Percentiles rank a stretch among this genome's conserved stretches.
These are phyloP conservation scores for Schizaphis graminum DNA, from an alignment of 2,888 invertebrate species.

Conservation along the genomic window DNA sequence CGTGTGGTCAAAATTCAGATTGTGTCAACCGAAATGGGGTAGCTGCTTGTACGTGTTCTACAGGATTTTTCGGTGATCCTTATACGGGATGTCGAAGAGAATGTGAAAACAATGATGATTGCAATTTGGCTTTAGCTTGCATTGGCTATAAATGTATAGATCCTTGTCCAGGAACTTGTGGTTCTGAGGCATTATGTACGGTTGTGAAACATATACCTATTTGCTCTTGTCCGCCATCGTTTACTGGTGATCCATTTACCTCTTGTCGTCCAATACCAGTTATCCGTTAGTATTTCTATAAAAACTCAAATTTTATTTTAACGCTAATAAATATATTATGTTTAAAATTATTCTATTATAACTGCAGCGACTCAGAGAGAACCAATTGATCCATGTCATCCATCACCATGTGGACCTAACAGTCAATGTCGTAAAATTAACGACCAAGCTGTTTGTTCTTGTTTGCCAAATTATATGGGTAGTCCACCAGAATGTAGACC, in stretches of 20 bases:
- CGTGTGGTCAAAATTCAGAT: constrained; percentile 88
- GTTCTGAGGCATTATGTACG: constrained; percentile 82
- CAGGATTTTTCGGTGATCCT: constrained; percentile 86
- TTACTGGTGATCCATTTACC: constrained; percentile 87
- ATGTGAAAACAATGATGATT: constrained; percentile 85
- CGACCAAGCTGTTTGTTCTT: constrained; percentile 87
- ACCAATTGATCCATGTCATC: constrained; percentile 81
- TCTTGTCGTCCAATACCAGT: constrained; percentile 76
- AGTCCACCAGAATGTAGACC: constrained; percentile 86
- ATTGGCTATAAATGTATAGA: constrained; percentile 86
- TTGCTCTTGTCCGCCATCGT: constrained; percentile 82
- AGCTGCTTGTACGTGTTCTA: constrained; percentile 86
- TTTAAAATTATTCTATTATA: background rate
- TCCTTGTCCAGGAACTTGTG: constrained; percentile 88
- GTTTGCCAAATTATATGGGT: constrained; percentile 83
- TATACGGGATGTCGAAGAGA: constrained; percentile 83
- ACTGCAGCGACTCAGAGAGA: constrained; percentile 72
- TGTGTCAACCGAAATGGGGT: constrained; percentile 86
- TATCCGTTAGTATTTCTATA: constrained; percentile 68
- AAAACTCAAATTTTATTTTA: background rate
- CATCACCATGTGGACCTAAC: constrained; percentile 89
- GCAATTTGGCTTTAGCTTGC: constrained; percentile 81
- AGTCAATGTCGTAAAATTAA: constrained; percentile 86
- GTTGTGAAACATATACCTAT: constrained; percentile 85
- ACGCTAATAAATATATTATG: background rate